Conservation (phyloP, 2,888 invertebrate genomes). For the Enoplolaimus lenunculus region DNA sequence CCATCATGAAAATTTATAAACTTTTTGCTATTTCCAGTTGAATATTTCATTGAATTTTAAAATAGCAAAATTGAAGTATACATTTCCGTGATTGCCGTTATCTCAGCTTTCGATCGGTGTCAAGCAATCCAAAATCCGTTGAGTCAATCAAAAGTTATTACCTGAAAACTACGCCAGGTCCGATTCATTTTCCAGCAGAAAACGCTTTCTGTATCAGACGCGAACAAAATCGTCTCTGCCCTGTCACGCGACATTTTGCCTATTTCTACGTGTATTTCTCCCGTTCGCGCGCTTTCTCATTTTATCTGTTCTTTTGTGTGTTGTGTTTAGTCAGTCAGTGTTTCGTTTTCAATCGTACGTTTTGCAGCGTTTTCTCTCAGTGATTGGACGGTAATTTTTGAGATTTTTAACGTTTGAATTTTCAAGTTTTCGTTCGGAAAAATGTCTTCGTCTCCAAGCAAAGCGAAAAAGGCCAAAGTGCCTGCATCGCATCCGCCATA, state of each 20-base stretch:
- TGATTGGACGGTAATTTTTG: too few species aligned
- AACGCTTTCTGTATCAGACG: not conserved
- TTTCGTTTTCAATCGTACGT: not conserved
- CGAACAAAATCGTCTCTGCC: not conserved
- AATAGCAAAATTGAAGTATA: too few species aligned
- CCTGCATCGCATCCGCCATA: not conserved
- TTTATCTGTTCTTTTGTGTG: not conserved
- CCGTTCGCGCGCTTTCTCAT: not conserved
- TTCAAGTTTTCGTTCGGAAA: too few species aligned
- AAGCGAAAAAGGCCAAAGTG: not conserved
- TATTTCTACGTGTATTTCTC: not conserved
- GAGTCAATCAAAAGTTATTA: not conserved
- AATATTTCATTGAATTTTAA: too few species aligned
- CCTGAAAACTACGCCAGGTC: not conserved
- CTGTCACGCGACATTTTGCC: not conserved
- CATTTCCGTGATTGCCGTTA: too few species aligned
- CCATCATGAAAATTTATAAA: too few species aligned
- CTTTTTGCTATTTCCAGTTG: too few species aligned
- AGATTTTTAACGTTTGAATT: too few species aligned
- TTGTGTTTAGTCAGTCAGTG: not conserved
- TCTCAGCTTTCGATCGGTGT: not conserved
- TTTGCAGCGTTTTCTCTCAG: not conserved
- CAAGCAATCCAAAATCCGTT: not conserved
- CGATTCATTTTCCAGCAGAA: not conserved
- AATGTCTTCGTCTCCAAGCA: not conserved